Evolutionary conservation across 2,888 invertebrate species (phyloP), one percentile per base, ranked within the genome.

Genomic region (Phymatocera aterrima): DNA sequence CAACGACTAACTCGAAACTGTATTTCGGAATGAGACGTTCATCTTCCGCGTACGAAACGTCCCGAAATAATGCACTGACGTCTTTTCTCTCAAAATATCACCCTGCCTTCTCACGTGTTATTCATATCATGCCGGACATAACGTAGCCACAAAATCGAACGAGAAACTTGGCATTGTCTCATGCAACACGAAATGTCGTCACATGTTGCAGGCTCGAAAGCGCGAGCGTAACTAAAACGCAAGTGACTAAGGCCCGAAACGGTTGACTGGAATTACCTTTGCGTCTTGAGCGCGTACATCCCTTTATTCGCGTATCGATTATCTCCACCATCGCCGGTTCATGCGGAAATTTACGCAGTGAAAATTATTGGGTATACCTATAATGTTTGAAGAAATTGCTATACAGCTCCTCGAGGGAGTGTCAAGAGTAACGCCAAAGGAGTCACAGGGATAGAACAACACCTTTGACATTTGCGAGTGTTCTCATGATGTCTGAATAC

Each of bases 111-210:
- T 12, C 43, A 68, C 6, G 46, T 15, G 28, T 57, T 28, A 57
- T 57, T 10, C 40, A 40, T 3, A 57, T 57, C 28, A 24, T 68
- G 3, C 24, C 5, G 15, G 46, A 46, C 28, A 28, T n/a, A 28
- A 68, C 68, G 68, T 4, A 15, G 68, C n/a, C n/a, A 46, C 40
- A 46, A 68, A 46, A 68, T 68, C 34, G n/a, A 21, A 8, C 15
- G 54, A 46, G 18, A 68, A 3, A 57, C 57, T 24, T 24, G 43
- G 46, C 43, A 68, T 46, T 64, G 37, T 37, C 61, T 64, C n/a
- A 37, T 12, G 61, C 12, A 43, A 18, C 18, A 68, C 28, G n/a
- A 43, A 8, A 31, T 34, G 61, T 34, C n/a, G 10, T 6, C n/a
- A 31, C 34, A 18, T 61, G 15, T 12, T 31, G 61, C n/a, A 4